A percentile compares a stretch with the other conserved stretches of the same genome.
Evolutionary conservation across 1,140 invertebrate species (phyloP).

Genomic region (Kradibia gibbosae): DNA sequence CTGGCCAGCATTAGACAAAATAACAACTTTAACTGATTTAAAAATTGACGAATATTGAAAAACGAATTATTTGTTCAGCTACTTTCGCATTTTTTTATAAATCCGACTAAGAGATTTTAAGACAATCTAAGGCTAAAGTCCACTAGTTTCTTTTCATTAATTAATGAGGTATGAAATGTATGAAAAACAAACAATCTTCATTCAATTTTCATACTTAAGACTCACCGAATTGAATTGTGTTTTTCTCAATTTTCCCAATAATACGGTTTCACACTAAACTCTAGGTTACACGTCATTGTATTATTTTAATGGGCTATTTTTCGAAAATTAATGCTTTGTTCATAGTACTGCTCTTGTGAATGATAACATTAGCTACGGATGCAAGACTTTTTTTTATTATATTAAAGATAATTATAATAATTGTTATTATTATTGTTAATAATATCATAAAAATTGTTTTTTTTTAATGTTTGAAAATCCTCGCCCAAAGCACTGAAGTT

Average conservation of each 20-base stretch:
- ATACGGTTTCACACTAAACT: not conserved
- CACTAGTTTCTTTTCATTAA: no score
- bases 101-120: not conserved
- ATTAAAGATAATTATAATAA: no score
- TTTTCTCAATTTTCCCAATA: not conserved
- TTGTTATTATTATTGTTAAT: no score
- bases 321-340: not conserved
- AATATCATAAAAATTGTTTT: no score
- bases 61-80: not conserved
- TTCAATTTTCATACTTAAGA: not conserved
- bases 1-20: not conserved
- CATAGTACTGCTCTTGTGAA: no score
- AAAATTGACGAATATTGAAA: not conserved
- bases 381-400: no score
- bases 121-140: no score
- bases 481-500: no score
- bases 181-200: no score
- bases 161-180: no score
- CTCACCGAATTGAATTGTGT: not conserved
- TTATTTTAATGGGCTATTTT: not conserved
- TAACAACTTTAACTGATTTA: not conserved
- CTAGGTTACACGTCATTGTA: not conserved
- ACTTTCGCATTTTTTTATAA: not conserved
- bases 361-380: no score
- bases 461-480: no score